Base-by-base conservation (phyloP, 1,140 invertebrate genomes). In the Conopomorpha cramerella region DNA sequence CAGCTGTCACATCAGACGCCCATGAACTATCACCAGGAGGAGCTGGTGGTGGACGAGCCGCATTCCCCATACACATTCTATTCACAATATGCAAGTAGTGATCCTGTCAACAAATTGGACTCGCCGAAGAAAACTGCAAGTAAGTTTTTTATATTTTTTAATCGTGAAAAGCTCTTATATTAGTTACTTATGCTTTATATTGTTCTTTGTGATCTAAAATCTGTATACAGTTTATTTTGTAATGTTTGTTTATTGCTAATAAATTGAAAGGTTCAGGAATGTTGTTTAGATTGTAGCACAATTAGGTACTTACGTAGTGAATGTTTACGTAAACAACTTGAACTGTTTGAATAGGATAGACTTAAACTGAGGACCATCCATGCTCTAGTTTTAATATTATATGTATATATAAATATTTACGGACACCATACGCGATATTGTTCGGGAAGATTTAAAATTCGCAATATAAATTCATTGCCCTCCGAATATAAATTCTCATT, bases 71-170 rank as follows among this genome's bases (percentile, higher is more conserved):
- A 10, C 10, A 4, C 19, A 23, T 23, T 23, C 4, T 6, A 23
- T 4, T 4, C 19, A 10, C 4, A 23, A 6, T 6, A 10, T 23
- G 19, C 4, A 6, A 10, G 10, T 6, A 23, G 19, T 23, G 19
- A 30, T 7, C 4, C 4, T 14, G 12, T 32, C 12, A 14, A 15
- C 11, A 7, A 10, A 7, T 10, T 15, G 13, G 12, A 32, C 16
- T 6, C 7, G 16, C 3, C 16, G 13, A 65, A 51, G 40, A 65
- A 60, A 55, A 38, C 7, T 28, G 30, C 32, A 36, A 41, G 43
- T 45, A 41, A 31, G 43, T 44, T 43, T 31, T 23, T 39, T 43
- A 25, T 60, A 53, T 65, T 49, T 4, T 29, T 23, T 4, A 29
- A n/a, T n/a, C n/a, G n/a, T n/a, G n/a, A n/a, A n/a, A n/a, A n/a